Percentiles rank a stretch among this genome's conserved stretches.
Conservation (phyloP, 1,140 invertebrate species). For the Monochamus saltuarius region DNA sequence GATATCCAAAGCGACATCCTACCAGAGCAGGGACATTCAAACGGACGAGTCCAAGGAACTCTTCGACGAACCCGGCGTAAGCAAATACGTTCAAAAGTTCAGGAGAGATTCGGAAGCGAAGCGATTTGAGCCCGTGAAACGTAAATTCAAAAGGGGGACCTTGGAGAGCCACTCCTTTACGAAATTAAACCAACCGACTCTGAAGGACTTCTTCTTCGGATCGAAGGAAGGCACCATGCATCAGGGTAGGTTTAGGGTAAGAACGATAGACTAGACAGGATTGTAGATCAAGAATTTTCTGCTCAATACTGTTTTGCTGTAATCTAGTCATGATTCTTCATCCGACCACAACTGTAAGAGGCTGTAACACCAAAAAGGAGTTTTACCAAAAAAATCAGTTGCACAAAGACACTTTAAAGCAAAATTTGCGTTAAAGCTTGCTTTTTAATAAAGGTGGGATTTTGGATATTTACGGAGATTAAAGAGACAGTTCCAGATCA, state of each 20-base stretch:
- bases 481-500: no score
- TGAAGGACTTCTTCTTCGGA: slow-evolving; percentile 46
- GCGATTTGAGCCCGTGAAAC: slow-evolving; percentile 45
- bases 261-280: no score
- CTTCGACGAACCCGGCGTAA: slow-evolving; percentile 14
- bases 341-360: no score
- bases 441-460: no score
- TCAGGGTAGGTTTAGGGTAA: slow-evolving; percentile 35
- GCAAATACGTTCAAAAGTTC: slow-evolving; percentile 42
- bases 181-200: slow-evolving; percentile 46
- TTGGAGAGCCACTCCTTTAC: slow-evolving; percentile 59
- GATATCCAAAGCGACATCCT: slow-evolving; percentile 39
- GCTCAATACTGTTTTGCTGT: no score
- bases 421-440: no score
- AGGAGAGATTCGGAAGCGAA: slow-evolving; percentile 41
- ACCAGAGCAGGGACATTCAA: slow-evolving; percentile 34
- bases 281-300: no score
- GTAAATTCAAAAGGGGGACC: slow-evolving; percentile 53
- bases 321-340: no score
- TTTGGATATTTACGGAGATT: no score
- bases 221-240: slow-evolving; percentile 40
- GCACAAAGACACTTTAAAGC: no score
- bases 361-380: no score
- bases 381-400: no score
- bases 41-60: not conserved